Base-by-base conservation (phyloP, 2,113 vertebrate genomes). In the Heterocephalus glaber region DNA sequence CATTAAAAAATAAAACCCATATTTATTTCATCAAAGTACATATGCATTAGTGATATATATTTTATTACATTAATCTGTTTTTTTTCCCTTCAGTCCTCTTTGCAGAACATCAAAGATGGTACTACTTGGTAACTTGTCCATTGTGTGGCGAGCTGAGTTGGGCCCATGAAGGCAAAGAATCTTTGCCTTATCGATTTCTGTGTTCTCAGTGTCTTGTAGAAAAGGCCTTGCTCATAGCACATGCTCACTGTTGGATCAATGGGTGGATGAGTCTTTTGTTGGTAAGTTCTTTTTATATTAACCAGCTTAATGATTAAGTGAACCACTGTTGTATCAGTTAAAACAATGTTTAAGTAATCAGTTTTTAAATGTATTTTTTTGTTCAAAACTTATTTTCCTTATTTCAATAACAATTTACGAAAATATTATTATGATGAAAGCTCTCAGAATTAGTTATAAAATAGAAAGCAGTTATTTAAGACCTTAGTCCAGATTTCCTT, bases 61-160 rank as follows among this genome's bases (percentile, higher is more conserved):
- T 91, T 94, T 74, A 79, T 17, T 17, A 22, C 1, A 8, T 77
- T 74, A 20, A 41, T 65, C n/a, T 56, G 68, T 84, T 33, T 13
- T 90, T 89, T 54, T 88, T n/a, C n/a, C n/a, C 82, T 81, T 74
- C 35, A 79, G 30, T 82, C 19, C 38, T 89, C 30, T 93, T 93
- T 80, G 41, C 19, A 84, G 58, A 72, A n/a, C 28, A 33, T 30
- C 28, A 86, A 96, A 80, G 60, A 54, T 49, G 61, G 13, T 60
- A 10, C 7, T 56, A 52, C 22, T 56, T 95, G 60, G 47, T 70
- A 33, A 61, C 2, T 38, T 38, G 44, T 49, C 41, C 5, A 24
- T 26, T 65, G 1, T 87, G 8, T 81, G 6, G 47, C 10, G 0
- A 84, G 3, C 44, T 35, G 44, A 56, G 11, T 83, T 41, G 84